Evolutionary conservation across 2,113 vertebrate species (phyloP).

Genomic region (Ceyx melanurus): DNA sequence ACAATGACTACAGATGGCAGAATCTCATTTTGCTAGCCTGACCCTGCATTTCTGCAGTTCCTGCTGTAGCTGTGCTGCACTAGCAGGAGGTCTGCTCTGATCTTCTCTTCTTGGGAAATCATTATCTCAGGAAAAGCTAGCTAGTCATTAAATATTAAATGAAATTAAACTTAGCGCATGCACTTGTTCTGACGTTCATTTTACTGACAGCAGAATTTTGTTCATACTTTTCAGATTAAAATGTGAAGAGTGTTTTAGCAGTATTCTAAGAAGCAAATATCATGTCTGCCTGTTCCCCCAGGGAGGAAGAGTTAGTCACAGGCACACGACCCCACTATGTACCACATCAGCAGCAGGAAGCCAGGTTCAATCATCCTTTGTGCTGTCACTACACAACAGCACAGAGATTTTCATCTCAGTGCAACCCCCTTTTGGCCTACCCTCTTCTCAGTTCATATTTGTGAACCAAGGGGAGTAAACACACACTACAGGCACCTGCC

Average conservation of each 20-base stretch:
- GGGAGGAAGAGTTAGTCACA: background rate
- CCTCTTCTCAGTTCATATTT: background rate
- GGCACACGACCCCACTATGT: background rate
- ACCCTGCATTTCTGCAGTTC: background rate
- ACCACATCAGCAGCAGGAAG: background rate
- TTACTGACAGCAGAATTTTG: slow-evolving; percentile 29
- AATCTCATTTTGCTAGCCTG: background rate
- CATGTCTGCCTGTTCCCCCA: background rate
- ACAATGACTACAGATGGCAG: background rate
- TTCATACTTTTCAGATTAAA: slow-evolving; percentile 11
- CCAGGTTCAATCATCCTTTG: background rate
- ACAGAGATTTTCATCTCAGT: background rate
- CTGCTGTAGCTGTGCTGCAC: slow-evolving; percentile 3
- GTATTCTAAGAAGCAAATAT: background rate
- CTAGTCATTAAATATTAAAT: slow-evolving; percentile 55
- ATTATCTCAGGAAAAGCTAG: slow-evolving; percentile 40
- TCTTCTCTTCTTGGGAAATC: slow-evolving; percentile 33
- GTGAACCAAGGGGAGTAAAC: background rate
- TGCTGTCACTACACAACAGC: background rate
- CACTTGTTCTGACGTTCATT: slow-evolving; percentile 28
- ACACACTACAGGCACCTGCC: background rate
- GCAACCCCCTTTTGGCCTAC: background rate
- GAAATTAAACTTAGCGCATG: slow-evolving; percentile 53
- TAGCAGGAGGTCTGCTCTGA: slow-evolving; percentile 51
- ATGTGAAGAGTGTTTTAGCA: background rate